These are phyloP conservation scores for Danionella dracula DNA, from an alignment of 2,797 vertebrate species.

Conservation along the genomic window DNA sequence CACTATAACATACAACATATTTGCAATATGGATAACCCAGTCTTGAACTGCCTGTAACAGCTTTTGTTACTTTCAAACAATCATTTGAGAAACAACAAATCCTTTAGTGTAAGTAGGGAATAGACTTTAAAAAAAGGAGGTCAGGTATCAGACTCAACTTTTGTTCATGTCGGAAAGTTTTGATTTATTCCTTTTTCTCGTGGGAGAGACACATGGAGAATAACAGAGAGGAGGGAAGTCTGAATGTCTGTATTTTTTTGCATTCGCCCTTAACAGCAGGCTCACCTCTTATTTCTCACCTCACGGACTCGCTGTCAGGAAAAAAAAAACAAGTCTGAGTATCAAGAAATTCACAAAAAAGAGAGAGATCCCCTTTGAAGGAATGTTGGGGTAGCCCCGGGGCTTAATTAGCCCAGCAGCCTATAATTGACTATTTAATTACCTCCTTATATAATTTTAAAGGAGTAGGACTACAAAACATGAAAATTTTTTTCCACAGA, in stretches of 20 bases:
- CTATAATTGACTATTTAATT: slow-evolving; percentile 54
- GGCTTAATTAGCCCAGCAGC: slow-evolving; percentile 48
- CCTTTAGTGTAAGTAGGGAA: slow-evolving; percentile 1
- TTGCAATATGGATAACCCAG: too few species aligned
- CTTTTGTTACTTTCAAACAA: not conserved
- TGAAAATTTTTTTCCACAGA: slow-evolving; percentile 61
- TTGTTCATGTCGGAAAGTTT: slow-evolving; percentile 42
- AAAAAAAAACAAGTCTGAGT: slow-evolving; percentile 5
- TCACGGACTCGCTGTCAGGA: slow-evolving; percentile 29
- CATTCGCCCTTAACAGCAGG: slow-evolving; percentile 23
- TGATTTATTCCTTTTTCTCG: slow-evolving; percentile 33
- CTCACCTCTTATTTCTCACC: slow-evolving; percentile 26
- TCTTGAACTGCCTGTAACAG: too few species aligned
- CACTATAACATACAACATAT: too few species aligned
- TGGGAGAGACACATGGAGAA: not conserved
- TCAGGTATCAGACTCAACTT: slow-evolving; percentile 36
- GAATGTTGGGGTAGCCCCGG: slow-evolving; percentile 22
- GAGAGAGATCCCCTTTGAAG: slow-evolving; percentile 15
- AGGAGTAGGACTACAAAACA: slow-evolving; percentile 46
- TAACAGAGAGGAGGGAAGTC: not conserved
- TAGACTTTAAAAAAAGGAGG: slow-evolving; percentile 39
- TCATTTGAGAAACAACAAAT: not conserved
- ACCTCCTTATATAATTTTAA: slow-evolving; percentile 50
- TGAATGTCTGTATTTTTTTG: slow-evolving; percentile 5
- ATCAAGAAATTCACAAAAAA: slow-evolving; percentile 2